Percentiles rank a stretch among this genome's conserved stretches.
These are phyloP conservation scores for Euleptes europaea DNA, from an alignment of 2,113 vertebrate species.

Conservation along the genomic window DNA sequence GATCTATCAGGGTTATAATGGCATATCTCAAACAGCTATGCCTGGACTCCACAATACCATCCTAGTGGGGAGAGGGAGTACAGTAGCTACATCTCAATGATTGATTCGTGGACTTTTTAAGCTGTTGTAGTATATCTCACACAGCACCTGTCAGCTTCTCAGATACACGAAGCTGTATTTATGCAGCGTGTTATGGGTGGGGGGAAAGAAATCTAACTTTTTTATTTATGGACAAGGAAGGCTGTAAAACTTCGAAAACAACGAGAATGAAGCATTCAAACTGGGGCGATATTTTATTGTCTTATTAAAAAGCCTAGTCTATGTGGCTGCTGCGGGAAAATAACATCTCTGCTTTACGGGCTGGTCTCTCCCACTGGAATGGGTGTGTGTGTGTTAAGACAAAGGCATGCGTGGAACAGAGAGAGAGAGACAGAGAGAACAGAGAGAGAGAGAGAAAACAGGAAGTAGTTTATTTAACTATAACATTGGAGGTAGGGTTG, in stretches of 20 bases:
- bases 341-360: conserved; percentile 39
- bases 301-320: conserved; percentile 51
- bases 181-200: conserved; percentile 65
- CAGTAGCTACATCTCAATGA: conserved; percentile 71
- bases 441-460: conserved; percentile 37
- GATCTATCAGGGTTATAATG: conserved; percentile 78
- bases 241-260: conserved; percentile 63
- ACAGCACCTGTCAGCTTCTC: conserved; percentile 77
- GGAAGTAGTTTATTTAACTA: conserved; percentile 26
- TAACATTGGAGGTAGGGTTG: conserved; percentile 1
- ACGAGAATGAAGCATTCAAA: conserved; percentile 62
- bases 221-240: conserved; percentile 76
- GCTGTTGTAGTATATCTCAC: conserved; percentile 73
- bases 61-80: conserved; percentile 51
- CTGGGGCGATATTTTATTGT: conserved; percentile 63
- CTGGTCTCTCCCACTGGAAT: conserved; percentile 50
- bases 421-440: conserved; percentile 42
- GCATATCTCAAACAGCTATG: conserved; percentile 78
- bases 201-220: conserved; percentile 45
- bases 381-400: conserved; percentile 40
- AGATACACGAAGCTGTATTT: conserved; percentile 77
- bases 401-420: conserved; percentile 56
- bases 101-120: conserved; percentile 77
- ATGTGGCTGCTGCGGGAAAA: conserved; percentile 58
- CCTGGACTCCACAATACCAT: conserved; percentile 71